phyloP scores from a whole-genome alignment of 2,113 vertebrate genomes.

The Peromyscus maniculatus region DNA sequence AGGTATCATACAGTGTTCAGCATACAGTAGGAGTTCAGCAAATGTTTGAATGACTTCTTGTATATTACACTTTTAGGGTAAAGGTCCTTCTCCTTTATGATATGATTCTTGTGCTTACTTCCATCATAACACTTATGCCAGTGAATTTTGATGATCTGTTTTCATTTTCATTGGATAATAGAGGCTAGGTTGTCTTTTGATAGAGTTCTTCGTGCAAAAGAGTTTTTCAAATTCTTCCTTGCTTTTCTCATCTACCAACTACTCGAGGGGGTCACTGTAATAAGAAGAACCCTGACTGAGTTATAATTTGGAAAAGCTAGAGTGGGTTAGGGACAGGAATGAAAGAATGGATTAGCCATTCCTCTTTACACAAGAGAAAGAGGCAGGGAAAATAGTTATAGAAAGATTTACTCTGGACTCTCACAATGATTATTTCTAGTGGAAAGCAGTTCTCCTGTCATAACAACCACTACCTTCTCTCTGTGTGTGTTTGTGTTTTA shows the following conservation, averaged over 20 bases:
- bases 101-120: constrained; percentile 25
- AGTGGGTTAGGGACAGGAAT: background rate
- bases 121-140: background rate
- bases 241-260: background rate
- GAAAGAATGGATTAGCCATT: background rate
- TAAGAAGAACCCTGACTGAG: background rate
- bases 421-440: background rate
- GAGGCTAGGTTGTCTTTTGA: background rate
- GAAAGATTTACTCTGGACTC: background rate
- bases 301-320: constrained; percentile 16
- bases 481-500: background rate
- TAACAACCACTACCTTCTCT: background rate
- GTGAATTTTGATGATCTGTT: constrained; percentile 4
- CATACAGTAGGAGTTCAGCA: background rate
- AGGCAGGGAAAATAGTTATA: background rate
- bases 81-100: background rate
- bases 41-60: constrained; percentile 20
- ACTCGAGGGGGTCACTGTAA: background rate
- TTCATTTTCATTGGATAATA: constrained; percentile 23
- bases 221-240: constrained; percentile 13
- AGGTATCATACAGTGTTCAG: background rate
- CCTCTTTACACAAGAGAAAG: background rate
- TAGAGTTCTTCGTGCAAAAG: background rate
- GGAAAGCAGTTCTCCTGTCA: background rate
- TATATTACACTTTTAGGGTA: background rate